phyloP scores from a whole-genome alignment of 64 coral and sea anemone genomes.

The Exaiptasia diaphana region DNA sequence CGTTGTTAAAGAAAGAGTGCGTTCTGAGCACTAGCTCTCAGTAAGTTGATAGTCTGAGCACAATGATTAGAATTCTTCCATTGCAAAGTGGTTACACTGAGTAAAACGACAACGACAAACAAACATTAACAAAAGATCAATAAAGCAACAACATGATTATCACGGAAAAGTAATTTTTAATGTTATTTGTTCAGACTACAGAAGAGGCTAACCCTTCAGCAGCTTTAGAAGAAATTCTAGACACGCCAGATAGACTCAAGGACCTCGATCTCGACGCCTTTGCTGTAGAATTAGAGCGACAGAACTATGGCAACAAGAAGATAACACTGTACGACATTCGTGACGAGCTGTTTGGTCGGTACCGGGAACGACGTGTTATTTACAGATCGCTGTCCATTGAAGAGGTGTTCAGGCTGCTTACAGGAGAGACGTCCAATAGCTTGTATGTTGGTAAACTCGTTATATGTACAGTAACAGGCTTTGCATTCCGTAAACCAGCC shows the following conservation, averaged over 20 bases:
- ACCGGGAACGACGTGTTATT: constrained; percentile 69
- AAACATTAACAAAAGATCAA: no score
- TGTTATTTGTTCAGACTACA: constrained; percentile 30
- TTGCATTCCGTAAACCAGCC: constrained; percentile 83
- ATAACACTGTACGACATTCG: constrained; percentile 95
- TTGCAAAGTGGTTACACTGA: no score
- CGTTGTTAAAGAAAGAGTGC: no score
- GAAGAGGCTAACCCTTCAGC: constrained; percentile 93
- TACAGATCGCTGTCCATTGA: constrained; percentile 75
- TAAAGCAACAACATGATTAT: no score
- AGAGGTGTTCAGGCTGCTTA: constrained; percentile 83
- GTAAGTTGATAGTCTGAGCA: no score
- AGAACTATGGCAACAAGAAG: constrained; percentile 90
- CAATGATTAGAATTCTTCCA: no score
- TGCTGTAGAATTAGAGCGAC: constrained; percentile 90
- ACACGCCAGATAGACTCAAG: constrained; percentile 85
- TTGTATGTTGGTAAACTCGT: constrained; percentile 87
- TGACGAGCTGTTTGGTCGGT: constrained; percentile 92
- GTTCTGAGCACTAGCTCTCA: no score
- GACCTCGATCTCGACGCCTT: constrained; percentile 95
- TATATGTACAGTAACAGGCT: constrained; percentile 79
- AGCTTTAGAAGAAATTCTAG: constrained; percentile 91
- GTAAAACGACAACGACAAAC: no score
- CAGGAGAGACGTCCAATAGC: constrained; percentile 73
- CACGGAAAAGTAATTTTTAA: no score